Conservation (phyloP, 2,113 vertebrate species). For the Nerophis lumbriciformis region DNA sequence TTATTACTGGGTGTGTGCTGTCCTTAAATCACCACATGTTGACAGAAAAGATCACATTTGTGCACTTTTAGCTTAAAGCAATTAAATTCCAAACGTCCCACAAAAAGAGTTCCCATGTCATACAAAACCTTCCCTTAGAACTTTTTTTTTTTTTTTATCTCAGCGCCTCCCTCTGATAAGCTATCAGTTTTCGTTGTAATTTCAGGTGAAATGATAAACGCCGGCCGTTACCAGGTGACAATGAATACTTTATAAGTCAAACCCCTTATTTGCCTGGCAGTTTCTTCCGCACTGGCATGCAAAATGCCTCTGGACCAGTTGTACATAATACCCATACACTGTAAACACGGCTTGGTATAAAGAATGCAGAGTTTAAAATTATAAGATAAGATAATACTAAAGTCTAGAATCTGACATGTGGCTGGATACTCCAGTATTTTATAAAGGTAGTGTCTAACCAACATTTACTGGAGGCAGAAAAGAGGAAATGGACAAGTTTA, state of each 20-base stretch:
- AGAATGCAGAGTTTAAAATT: constrained; percentile 43
- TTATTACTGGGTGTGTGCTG: neutral
- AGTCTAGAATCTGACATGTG: constrained; percentile 27
- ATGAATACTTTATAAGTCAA: constrained; percentile 86
- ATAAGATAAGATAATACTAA: constrained; percentile 20
- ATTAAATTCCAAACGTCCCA: constrained; percentile 27
- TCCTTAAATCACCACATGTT: neutral
- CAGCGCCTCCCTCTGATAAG: constrained; percentile 71
- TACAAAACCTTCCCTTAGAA: constrained; percentile 40
- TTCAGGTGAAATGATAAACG: constrained; percentile 84
- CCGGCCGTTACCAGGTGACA: constrained; percentile 79
- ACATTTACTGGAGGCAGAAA: constrained; percentile 55
- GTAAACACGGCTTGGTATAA: constrained; percentile 46
- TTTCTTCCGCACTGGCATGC: constrained; percentile 75
- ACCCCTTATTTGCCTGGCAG: constrained; percentile 82
- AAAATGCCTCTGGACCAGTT: constrained; percentile 68
- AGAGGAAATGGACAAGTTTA: constrained; percentile 72
- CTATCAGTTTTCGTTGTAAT: constrained; percentile 83
- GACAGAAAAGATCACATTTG: constrained; percentile 10
- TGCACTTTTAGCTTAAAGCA: constrained; percentile 19
- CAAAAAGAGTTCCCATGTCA: constrained; percentile 39
- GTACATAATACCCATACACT: constrained; percentile 57
- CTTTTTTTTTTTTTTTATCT: constrained; percentile 25
- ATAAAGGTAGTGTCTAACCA: constrained; percentile 29
- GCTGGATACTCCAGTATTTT: constrained; percentile 29